Evolutionary conservation across 1,140 invertebrate genomes (phyloP).

Genomic region (Eumaeus atala): DNA sequence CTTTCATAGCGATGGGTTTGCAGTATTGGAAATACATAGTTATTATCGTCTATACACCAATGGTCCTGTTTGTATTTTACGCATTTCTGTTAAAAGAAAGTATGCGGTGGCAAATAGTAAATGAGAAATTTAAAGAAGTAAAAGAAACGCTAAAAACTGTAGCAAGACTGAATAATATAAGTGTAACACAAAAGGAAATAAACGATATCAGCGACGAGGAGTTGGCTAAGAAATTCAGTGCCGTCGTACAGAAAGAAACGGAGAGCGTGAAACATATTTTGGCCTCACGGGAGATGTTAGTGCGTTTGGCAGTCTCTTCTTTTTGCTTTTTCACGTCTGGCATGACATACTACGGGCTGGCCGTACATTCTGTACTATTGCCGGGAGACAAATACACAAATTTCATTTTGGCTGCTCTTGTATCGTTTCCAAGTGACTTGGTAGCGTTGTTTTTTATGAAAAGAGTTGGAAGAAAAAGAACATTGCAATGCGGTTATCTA

Average conservation of each 20-base stretch:
- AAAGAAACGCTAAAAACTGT: constrained; percentile 42
- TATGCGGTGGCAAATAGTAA: constrained; percentile 53
- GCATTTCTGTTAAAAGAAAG: constrained; percentile 45
- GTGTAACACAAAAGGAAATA: constrained; percentile 37
- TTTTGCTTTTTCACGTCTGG: constrained; percentile 80
- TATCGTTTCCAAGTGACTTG: constrained; percentile 81
- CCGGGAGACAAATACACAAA: constrained; percentile 80
- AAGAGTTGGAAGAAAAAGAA: constrained; percentile 76
- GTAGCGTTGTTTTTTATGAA: constrained; percentile 76
- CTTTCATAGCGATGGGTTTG: constrained; percentile 44
- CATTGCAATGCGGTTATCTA: constrained; percentile 74
- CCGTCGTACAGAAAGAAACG: constrained; percentile 38
- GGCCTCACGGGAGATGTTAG: constrained; percentile 44
- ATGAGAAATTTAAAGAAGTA: constrained; percentile 41
- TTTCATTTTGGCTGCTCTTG: constrained; percentile 77
- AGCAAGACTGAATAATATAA: constrained; percentile 43
- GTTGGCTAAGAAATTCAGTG: constrained; percentile 29
- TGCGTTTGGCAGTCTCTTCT: constrained; percentile 45
- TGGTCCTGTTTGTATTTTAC: constrained; percentile 41
- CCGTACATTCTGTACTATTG: constrained; percentile 82
- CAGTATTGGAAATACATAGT: constrained; percentile 51
- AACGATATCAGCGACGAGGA: background rate
- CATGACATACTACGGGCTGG: constrained; percentile 85
- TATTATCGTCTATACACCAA: constrained; percentile 42
- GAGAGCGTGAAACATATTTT: constrained; percentile 40